These are phyloP conservation scores for Heliconius charithonia DNA, from an alignment of 2,888 invertebrate genomes.

Conservation along the genomic window DNA sequence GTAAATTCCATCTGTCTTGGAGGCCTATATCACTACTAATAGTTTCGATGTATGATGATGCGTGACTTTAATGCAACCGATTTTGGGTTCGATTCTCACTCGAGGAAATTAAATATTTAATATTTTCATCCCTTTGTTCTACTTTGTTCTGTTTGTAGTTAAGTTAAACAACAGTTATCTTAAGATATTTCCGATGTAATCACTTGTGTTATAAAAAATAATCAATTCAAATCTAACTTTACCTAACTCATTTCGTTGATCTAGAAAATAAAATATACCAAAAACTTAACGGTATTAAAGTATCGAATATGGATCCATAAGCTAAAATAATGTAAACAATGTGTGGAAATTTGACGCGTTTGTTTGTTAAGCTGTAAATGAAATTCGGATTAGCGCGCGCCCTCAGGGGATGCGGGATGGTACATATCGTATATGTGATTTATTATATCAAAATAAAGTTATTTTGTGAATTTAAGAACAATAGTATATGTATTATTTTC, in stretches of 20 bases:
- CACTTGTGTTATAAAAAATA: neutral
- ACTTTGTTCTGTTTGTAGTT: too few species aligned
- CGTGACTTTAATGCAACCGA: too few species aligned
- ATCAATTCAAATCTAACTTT: neutral
- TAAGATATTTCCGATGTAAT: too few species aligned
- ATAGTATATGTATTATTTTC: neutral
- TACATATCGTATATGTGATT: slow-evolving; percentile 25
- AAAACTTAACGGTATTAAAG: slow-evolving; percentile 17
- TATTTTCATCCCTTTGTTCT: too few species aligned
- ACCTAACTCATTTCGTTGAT: neutral
- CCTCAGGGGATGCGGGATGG: slow-evolving; percentile 36
- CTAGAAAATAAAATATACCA: slow-evolving; percentile 8
- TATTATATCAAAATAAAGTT: slow-evolving; percentile 3
- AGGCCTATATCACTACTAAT: too few species aligned
- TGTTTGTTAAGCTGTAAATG: slow-evolving; percentile 44
- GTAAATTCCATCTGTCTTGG: too few species aligned
- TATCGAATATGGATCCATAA: slow-evolving; percentile 18
- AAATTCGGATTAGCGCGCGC: slow-evolving; percentile 44
- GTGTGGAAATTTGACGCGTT: slow-evolving; percentile 37
- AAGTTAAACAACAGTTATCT: too few species aligned
- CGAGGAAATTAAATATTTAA: too few species aligned
- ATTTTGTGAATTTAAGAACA: neutral
- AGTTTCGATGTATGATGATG: too few species aligned
- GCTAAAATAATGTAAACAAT: slow-evolving; percentile 39
- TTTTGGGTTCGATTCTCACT: too few species aligned